These are phyloP conservation scores for Sinocyclocheilus anophthalmus DNA, from an alignment of 2,113 vertebrate species.

Conservation along the genomic window DNA sequence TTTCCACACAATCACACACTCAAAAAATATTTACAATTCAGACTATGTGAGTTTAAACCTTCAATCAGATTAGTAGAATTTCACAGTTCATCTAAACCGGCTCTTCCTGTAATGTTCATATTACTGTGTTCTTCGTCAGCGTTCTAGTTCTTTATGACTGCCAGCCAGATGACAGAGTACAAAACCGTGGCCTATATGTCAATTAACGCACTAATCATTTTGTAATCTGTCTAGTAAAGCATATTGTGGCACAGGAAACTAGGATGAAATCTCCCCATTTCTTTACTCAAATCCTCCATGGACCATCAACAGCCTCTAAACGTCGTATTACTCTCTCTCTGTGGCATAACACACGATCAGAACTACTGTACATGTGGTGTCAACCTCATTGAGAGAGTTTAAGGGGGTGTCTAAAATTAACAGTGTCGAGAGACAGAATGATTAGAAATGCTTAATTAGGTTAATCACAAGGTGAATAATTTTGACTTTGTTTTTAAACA, in stretches of 20 bases:
- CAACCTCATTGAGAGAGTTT: conserved; percentile 51
- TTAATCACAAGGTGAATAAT: conserved; percentile 60
- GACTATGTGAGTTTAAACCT: not conserved
- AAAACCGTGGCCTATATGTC: not conserved
- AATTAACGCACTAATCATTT: not conserved
- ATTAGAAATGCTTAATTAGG: conserved; percentile 65
- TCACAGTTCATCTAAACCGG: not conserved
- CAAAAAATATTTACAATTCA: not conserved
- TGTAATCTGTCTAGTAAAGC: conserved; percentile 6
- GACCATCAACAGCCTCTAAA: conserved; percentile 33
- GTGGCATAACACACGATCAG: conserved; percentile 45
- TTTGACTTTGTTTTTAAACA: too few species aligned
- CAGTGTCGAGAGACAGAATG: conserved; percentile 34
- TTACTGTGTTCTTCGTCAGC: not conserved
- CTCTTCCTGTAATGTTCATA: not conserved
- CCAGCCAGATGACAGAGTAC: not conserved
- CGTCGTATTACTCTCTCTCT: conserved; percentile 22
- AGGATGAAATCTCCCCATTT: conserved; percentile 26
- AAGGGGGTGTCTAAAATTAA: conserved; percentile 40
- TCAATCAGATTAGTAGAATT: not conserved
- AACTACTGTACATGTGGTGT: conserved; percentile 26
- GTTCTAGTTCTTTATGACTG: not conserved
- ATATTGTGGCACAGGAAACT: conserved; percentile 44
- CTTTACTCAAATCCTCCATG: conserved; percentile 19
- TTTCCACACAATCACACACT: not conserved